phyloP scores from a whole-genome alignment of 2,113 vertebrate genomes.

The Boulengeromyrus knoepffleri region DNA sequence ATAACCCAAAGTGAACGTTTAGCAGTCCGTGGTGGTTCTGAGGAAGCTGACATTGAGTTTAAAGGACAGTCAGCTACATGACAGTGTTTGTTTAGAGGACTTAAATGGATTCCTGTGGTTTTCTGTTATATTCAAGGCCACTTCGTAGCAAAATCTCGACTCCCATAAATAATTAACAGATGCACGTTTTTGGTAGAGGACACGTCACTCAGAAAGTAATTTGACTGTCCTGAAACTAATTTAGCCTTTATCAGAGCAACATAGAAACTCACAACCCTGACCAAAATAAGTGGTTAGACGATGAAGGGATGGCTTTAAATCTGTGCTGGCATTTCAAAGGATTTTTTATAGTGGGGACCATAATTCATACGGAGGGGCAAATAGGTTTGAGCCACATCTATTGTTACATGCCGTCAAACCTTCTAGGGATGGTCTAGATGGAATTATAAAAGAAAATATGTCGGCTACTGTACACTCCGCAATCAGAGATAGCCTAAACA shows the following conservation, averaged over 20 bases:
- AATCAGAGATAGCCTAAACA: background rate
- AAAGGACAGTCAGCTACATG: background rate
- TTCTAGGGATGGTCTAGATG: background rate
- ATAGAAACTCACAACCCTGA: background rate
- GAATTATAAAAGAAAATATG: background rate
- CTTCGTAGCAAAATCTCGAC: conserved; percentile 44
- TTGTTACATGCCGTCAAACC: background rate
- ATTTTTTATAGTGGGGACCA: background rate
- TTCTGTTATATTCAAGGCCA: conserved; percentile 40
- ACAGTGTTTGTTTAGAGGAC: background rate
- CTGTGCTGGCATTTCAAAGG: background rate
- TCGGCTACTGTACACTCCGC: background rate
- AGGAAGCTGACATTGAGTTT: conserved; percentile 26
- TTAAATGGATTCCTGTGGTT: conserved; percentile 43
- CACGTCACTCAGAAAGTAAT: conserved; percentile 40
- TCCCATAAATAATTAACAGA: conserved; percentile 21
- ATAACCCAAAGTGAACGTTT: background rate
- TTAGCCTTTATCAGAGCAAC: background rate
- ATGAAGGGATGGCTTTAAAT: background rate
- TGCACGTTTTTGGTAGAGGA: conserved; percentile 20
- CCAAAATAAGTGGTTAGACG: background rate
- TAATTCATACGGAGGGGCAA: background rate
- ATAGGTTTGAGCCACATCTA: background rate
- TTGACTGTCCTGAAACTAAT: conserved; percentile 12
- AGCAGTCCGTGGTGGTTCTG: background rate